Percentiles rank a stretch among this genome's conserved stretches.
phyloP scores from a whole-genome alignment of 2,888 invertebrate genomes.

The Nephrotoma appendiculata region DNA sequence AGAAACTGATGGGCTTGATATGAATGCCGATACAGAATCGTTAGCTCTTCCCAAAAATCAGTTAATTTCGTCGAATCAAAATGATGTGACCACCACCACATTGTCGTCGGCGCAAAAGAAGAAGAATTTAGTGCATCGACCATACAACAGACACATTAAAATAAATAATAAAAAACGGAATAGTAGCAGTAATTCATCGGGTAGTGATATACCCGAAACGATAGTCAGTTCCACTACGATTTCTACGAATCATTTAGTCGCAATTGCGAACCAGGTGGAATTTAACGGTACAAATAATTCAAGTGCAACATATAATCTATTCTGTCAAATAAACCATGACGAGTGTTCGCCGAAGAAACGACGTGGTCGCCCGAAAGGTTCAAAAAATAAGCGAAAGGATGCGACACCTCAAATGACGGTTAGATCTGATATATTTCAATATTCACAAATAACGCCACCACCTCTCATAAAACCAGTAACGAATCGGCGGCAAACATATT shows the following conservation, averaged over 20 bases:
- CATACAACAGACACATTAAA: background rate
- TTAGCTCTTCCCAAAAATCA: background rate
- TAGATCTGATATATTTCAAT: background rate
- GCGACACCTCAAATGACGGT: background rate
- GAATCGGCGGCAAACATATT: background rate
- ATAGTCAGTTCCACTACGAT: background rate
- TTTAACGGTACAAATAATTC: conserved; percentile 1
- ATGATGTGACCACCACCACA: background rate
- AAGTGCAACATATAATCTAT: background rate
- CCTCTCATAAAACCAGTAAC: background rate
- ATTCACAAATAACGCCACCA: background rate
- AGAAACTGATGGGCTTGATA: background rate
- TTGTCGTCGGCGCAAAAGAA: background rate
- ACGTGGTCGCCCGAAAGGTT: conserved; percentile 1
- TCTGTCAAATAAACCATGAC: background rate
- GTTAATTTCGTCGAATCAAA: background rate
- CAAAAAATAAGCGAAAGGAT: conserved; percentile 2
- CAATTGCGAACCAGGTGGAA: background rate
- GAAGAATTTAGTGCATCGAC: background rate
- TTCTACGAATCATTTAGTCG: background rate
- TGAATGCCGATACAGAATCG: background rate
- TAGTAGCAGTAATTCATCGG: background rate
- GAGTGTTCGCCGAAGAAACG: background rate
- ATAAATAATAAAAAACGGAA: background rate
- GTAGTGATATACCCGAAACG: background rate